Conservation (phyloP, 2,113 vertebrate species). For the Nanger granti region DNA sequence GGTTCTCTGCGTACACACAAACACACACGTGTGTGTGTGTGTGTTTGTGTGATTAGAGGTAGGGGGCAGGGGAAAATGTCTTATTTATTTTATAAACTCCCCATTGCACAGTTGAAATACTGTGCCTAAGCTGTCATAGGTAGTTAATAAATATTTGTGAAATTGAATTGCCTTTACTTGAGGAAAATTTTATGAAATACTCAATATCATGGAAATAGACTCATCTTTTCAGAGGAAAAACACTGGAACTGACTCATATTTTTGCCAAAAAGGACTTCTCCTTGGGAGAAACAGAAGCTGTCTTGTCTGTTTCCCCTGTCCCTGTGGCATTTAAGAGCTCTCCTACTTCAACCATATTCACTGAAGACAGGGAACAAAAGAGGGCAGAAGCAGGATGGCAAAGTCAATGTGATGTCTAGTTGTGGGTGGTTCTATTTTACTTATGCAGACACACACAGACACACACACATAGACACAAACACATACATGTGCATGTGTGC, state of each 20-base stretch:
- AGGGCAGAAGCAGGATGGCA: not conserved
- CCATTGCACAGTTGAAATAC: not conserved
- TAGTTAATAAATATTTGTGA: not conserved
- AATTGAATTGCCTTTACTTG: conserved; percentile 14
- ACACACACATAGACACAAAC: not conserved
- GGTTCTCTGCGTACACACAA: not conserved
- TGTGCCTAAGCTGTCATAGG: not conserved
- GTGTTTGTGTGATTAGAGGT: not conserved
- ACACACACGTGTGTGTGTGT: not conserved
- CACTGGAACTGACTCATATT: not conserved
- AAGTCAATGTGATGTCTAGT: not conserved
- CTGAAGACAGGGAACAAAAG: not conserved
- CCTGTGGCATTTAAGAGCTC: not conserved
- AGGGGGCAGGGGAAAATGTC: not conserved
- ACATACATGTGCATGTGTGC: not conserved
- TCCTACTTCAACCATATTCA: not conserved
- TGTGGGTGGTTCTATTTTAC: not conserved
- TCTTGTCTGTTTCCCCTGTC: not conserved
- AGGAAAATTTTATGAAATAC: not conserved
- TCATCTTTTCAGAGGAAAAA: not conserved
- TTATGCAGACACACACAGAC: no score
- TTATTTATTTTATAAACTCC: not conserved
- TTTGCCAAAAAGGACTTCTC: not conserved
- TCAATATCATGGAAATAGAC: not conserved
- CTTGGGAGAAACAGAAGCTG: not conserved